Percentiles rank a stretch among this genome's conserved stretches.
phyloP scores from a whole-genome alignment of 2,113 vertebrate genomes.

The Ctenodactylus gundi region DNA sequence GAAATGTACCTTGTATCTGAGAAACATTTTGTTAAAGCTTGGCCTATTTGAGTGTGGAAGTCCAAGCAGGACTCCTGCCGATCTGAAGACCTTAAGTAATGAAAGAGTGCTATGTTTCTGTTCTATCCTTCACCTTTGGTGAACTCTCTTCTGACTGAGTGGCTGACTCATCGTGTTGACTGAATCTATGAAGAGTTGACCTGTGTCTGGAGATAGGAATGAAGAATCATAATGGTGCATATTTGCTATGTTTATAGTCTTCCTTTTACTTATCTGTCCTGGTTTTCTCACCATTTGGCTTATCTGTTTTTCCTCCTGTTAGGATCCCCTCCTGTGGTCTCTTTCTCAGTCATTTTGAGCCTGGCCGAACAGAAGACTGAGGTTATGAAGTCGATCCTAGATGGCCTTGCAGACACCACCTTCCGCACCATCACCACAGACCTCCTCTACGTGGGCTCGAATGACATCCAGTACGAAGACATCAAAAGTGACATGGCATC shows the following conservation, averaged over 20 bases:
- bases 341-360: slow-evolving; percentile 72
- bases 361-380: slow-evolving; percentile 76
- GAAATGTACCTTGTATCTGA: background rate
- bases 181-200: background rate
- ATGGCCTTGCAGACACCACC: slow-evolving; percentile 97
- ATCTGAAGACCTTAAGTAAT: background rate
- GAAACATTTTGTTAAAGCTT: background rate
- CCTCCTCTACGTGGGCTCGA: slow-evolving; percentile 94
- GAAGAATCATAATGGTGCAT: background rate
- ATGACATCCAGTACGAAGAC: slow-evolving; percentile 95
- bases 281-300: slow-evolving; percentile 33
- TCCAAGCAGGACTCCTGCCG: background rate
- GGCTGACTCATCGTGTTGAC: background rate
- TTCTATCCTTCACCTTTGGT: slow-evolving; percentile 15
- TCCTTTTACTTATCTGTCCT: background rate
- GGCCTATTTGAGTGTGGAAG: background rate
- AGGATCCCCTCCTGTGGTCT: slow-evolving; percentile 78
- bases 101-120: background rate
- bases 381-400: slow-evolving; percentile 98
- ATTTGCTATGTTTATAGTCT: background rate
- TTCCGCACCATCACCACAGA: slow-evolving; percentile 99
- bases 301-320: slow-evolving; percentile 73
- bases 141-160: slow-evolving; percentile 39
- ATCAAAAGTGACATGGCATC: slow-evolving; percentile 89
- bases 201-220: background rate